Percentiles rank a stretch among this genome's conserved stretches.
These are phyloP conservation scores for Enteromius argenteus DNA, from an alignment of 2,797 vertebrate genomes.

Conservation along the genomic window DNA sequence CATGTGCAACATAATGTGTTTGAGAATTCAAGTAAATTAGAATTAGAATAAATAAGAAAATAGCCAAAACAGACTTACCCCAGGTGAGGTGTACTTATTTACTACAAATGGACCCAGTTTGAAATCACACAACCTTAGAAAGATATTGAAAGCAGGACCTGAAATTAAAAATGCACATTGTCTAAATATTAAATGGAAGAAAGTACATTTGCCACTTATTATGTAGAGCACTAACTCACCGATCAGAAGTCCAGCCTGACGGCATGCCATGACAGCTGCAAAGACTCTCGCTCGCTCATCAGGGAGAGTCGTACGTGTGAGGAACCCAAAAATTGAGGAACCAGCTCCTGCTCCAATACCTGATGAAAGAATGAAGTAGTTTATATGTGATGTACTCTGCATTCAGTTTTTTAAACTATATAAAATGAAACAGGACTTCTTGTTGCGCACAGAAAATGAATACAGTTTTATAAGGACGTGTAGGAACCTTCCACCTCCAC, in stretches of 20 bases:
- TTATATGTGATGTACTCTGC: background rate
- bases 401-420: background rate
- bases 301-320: slow-evolving; percentile 78
- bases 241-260: slow-evolving; percentile 86
- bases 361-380: slow-evolving; percentile 53
- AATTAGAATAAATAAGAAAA: background rate
- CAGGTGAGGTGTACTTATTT: slow-evolving; percentile 86
- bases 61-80: slow-evolving; percentile 63
- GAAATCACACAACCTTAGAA: slow-evolving; percentile 86
- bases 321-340: slow-evolving; percentile 85
- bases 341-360: slow-evolving; percentile 85
- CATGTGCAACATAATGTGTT: background rate
- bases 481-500: background rate
- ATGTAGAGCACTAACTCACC: slow-evolving; percentile 61
- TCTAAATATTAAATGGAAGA: background rate
- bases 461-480: too few relatives aligned
- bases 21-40: background rate
- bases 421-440: background rate
- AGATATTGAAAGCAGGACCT: slow-evolving; percentile 86
- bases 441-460: too few relatives aligned
- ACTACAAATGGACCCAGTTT: slow-evolving; percentile 84
- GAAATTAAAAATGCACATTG: slow-evolving; percentile 1
- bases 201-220: background rate
- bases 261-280: slow-evolving; percentile 85
- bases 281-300: slow-evolving; percentile 83